phyloP scores from a whole-genome alignment of 2,888 invertebrate species.

The Bombylius discolor region DNA sequence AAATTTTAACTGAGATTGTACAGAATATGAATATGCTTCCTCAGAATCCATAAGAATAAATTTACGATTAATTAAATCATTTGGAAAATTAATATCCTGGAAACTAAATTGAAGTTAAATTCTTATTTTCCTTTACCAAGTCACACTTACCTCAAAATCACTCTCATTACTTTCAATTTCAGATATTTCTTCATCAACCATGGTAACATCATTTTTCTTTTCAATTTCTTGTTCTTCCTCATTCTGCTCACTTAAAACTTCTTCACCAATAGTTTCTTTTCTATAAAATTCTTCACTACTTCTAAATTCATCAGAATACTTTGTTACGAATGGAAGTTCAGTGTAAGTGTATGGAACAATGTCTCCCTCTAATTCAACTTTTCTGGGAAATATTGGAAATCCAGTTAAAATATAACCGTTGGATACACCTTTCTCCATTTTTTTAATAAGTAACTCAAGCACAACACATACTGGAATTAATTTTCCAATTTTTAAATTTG shows the following conservation, averaged over 20 bases:
- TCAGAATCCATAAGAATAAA: background rate
- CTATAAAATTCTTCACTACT: too few relatives aligned
- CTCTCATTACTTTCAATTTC: background rate
- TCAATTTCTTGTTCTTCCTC: too few relatives aligned
- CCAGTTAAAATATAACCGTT: constrained; percentile 54
- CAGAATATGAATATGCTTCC: constrained; percentile 12
- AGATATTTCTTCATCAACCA: background rate
- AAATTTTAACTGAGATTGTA: constrained; percentile 15
- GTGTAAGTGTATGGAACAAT: background rate
- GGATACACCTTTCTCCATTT: constrained; percentile 41
- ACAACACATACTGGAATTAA: constrained; percentile 40
- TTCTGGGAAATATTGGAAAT: constrained; percentile 44
- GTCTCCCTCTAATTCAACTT: background rate
- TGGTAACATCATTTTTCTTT: too few relatives aligned
- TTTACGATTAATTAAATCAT: too few relatives aligned
- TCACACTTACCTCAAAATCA: background rate
- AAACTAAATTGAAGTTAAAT: too few relatives aligned
- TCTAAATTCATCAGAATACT: too few relatives aligned
- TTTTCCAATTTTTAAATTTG: constrained; percentile 43
- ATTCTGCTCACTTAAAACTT: too few relatives aligned
- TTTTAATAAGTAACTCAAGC: constrained; percentile 40
- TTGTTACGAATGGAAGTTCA: too few relatives aligned
- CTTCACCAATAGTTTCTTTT: too few relatives aligned
- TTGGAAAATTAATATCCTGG: too few relatives aligned
- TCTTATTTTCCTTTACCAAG: background rate